phyloP scores from a whole-genome alignment of 2,113 vertebrate genomes.

The Muscicapa adusta region DNA sequence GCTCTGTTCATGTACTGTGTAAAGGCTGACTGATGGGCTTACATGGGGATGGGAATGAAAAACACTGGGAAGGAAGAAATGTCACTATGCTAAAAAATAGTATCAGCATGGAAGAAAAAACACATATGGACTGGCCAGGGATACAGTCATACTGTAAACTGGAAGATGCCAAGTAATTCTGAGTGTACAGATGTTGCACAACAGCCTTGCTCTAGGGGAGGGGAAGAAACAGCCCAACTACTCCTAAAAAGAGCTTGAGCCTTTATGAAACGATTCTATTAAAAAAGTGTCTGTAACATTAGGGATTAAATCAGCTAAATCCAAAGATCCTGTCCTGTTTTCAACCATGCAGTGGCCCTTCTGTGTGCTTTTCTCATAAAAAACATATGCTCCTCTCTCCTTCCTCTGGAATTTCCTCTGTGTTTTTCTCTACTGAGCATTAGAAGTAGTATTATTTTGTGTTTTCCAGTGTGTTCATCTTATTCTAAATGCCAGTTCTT shows the following conservation, averaged over 20 bases:
- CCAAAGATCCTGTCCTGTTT: conserved; percentile 15
- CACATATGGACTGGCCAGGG: background rate
- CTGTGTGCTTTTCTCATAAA: background rate
- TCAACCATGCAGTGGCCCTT: background rate
- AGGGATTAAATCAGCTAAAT: background rate
- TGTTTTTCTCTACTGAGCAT: background rate
- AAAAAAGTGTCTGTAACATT: background rate
- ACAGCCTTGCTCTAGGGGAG: background rate
- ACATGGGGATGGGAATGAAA: background rate
- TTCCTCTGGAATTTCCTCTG: background rate
- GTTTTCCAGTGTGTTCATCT: background rate
- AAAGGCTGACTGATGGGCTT: background rate
- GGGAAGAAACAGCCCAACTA: background rate
- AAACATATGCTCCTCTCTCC: background rate
- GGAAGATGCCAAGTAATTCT: background rate
- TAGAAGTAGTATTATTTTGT: background rate
- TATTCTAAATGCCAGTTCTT: background rate
- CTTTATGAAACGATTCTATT: background rate
- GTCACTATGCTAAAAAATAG: background rate
- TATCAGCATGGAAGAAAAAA: background rate
- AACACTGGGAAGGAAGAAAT: background rate
- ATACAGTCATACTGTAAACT: background rate
- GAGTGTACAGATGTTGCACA: background rate
- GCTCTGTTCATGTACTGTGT: fast-evolving
- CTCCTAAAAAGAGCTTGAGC: background rate